Base-by-base conservation (phyloP, 2,888 invertebrate species). In the Caradrina kadenii region DNA sequence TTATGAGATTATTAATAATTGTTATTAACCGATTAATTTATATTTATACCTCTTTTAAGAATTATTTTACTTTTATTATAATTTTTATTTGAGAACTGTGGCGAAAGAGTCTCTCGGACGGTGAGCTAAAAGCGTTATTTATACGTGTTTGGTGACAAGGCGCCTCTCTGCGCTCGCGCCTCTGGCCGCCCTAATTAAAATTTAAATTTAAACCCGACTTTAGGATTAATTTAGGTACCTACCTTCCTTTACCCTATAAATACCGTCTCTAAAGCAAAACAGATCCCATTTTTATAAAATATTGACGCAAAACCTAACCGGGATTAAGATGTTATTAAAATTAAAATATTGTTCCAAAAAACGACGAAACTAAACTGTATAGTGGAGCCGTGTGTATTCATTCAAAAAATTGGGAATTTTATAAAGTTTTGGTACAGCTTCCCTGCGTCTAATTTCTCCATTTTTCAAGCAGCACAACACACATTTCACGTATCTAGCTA, bases 131-230 rank as follows among this genome's bases (percentile, higher is more conserved):
- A 90, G 88, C 87, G 88, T 91, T 92, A 92, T 92, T 92, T 92
- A 91, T 92, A 90, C 85, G 80, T 89, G 88, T 90, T 90, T 90
- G 90, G 90, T 90, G 91, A 90, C 91, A 91, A 84, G 87, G 79
- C 87, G 86, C 84, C 88, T 85, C 85, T 79, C 87, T 77, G 84
- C 89, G 88, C 87, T 86, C 73, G 85, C 89, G 88, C 87, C 86
- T 87, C 87, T 81, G 82, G 74, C 83, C 88, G 92, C 86, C 91
- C 93, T 89, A 93, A 94, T 94, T 93, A 89, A 93, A 92, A 90
- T 92, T 92, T 91, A 90, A 93, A 91, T 93, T 91, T 91, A 90
- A 93, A 81, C 86, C 83, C 85, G 83, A 88, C 87, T 90, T 86
- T 73, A 84, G 83, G 67, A 86, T 85, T 84, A 83, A 85, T 83